Conservation (phyloP, 2,888 invertebrate species). For the Ochropleura plecta region DNA sequence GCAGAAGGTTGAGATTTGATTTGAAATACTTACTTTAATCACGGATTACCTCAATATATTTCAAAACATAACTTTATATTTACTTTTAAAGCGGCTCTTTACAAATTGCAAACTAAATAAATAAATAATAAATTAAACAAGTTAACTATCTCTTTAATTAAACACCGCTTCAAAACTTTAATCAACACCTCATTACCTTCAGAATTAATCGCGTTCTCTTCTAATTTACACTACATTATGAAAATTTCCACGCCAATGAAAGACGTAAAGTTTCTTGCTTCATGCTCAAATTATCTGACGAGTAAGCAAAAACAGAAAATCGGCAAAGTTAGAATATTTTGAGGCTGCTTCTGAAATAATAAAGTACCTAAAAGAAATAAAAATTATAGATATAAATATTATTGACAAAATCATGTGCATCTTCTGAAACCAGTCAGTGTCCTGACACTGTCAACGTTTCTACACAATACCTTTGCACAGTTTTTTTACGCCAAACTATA, state of each 20-base stretch:
- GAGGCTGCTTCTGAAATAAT: background rate
- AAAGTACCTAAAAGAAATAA: background rate
- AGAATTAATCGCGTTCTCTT: conserved; percentile 47
- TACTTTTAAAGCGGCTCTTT: background rate
- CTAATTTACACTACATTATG: conserved; percentile 41
- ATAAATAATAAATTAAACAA: conserved; percentile 17
- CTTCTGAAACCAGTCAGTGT: too few species aligned
- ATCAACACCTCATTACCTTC: conserved; percentile 41
- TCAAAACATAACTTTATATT: background rate
- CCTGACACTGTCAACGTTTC: too few species aligned
- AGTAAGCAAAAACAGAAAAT: conserved; percentile 32
- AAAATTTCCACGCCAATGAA: conserved; percentile 61
- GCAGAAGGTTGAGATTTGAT: too few species aligned
- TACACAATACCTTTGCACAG: too few species aligned
- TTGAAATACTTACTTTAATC: too few species aligned
- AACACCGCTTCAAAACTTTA: conserved; percentile 17
- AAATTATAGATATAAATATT: background rate
- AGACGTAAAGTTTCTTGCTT: conserved; percentile 55
- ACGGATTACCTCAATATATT: too few species aligned
- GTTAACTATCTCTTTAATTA: conserved; percentile 20
- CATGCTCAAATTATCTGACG: conserved; percentile 36
- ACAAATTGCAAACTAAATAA: background rate
- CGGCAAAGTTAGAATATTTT: conserved; percentile 2
- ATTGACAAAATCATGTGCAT: too few species aligned
- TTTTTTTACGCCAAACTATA: too few species aligned